Evolutionary conservation across 1,140 invertebrate species (phyloP).

Genomic region (Monomorium pharaonis): DNA sequence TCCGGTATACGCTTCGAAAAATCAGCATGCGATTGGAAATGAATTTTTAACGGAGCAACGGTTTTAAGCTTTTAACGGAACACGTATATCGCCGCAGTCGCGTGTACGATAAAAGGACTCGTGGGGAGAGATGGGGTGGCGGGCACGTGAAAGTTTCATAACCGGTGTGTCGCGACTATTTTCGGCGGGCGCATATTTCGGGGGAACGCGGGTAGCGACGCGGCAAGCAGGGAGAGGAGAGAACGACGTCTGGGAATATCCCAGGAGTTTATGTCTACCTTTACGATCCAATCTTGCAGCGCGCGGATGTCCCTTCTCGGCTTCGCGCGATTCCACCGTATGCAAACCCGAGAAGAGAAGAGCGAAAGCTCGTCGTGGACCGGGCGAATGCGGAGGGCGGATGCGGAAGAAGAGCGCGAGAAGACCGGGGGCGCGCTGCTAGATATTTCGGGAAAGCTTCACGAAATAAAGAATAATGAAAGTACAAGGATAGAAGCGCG

Average conservation of each 20-base stretch:
- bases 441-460: background rate
- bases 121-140: background rate
- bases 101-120: constrained; percentile 38
- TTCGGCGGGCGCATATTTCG: constrained; percentile 51
- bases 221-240: background rate
- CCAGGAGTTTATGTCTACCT: constrained; percentile 63
- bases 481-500: background rate
- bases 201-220: background rate
- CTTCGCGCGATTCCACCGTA: constrained; percentile 57
- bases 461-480: constrained; percentile 45
- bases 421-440: background rate
- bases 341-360: constrained; percentile 62
- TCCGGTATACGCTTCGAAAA: constrained; percentile 27
- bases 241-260: constrained; percentile 40
- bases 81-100: background rate
- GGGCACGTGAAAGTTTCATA: constrained; percentile 57
- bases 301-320: constrained; percentile 50
- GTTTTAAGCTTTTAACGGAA: constrained; percentile 27
- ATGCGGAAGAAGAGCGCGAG: background rate
- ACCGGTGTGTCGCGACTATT: constrained; percentile 57
- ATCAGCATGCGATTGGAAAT: constrained; percentile 43
- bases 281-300: constrained; percentile 70
- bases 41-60: constrained; percentile 40
- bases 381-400: too few relatives aligned
- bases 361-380: background rate